Conservation (phyloP, 2,113 vertebrate genomes). For the Anser brachyrhynchus region DNA sequence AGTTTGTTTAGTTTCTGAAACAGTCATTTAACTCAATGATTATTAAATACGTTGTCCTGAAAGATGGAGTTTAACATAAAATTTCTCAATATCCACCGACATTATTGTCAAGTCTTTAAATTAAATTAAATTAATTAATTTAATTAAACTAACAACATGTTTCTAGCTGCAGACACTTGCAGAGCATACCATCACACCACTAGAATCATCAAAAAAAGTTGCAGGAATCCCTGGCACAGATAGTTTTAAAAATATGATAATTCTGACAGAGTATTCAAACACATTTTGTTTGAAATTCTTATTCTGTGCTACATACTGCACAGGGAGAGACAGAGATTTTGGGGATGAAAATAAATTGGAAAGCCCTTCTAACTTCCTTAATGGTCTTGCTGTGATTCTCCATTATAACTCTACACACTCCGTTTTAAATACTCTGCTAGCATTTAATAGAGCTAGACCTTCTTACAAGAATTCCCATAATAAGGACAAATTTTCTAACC, state of each 20-base stretch:
- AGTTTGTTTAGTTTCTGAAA: constrained; percentile 11
- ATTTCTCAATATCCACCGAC: neutral
- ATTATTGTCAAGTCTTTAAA: neutral
- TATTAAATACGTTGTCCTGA: neutral
- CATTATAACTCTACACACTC: neutral
- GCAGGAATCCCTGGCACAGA: neutral
- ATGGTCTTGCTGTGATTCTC: neutral
- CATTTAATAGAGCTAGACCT: neutral
- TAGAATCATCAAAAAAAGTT: neutral
- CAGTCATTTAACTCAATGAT: constrained; percentile 4
- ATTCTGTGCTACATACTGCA: neutral
- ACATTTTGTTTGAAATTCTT: neutral
- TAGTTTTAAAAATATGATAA: neutral
- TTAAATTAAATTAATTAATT: neutral
- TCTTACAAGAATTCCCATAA: neutral
- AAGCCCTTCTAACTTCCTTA: neutral
- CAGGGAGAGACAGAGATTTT: neutral
- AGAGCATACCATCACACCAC: neutral
- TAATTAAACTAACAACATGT: neutral
- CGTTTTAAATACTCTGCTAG: neutral
- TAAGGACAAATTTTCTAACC: constrained; percentile 18
- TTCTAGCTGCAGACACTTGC: neutral
- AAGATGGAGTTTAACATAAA: neutral
- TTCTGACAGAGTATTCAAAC: neutral
- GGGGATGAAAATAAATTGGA: neutral